Conservation (phyloP, 2,888 invertebrate species). For the Ganaspis brasiliensis region DNA sequence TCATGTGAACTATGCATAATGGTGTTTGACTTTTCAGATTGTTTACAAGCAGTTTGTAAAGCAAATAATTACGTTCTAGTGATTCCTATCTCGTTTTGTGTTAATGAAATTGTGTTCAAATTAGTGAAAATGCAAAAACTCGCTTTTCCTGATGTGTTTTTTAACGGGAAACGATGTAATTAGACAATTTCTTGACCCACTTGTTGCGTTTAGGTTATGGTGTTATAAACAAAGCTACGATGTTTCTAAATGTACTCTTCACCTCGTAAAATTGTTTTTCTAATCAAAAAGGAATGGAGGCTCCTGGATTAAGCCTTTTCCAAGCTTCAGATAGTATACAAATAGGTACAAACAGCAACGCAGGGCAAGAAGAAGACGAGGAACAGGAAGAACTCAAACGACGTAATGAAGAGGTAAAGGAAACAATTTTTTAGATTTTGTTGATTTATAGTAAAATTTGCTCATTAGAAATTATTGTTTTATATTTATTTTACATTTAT, state of each 20-base stretch:
- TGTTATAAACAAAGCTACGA: conserved; percentile 78
- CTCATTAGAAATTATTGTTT: neutral
- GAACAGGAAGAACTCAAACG: conserved; percentile 87
- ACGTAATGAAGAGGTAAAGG: conserved; percentile 85
- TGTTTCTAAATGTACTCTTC: conserved; percentile 67
- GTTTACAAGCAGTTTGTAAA: conserved; percentile 74
- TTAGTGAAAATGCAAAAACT: conserved; percentile 54
- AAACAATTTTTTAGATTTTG: conserved; percentile 1
- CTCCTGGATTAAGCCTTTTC: conserved; percentile 87
- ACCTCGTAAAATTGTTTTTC: conserved; percentile 64
- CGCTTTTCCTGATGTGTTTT: conserved; percentile 51
- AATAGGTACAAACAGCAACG: conserved; percentile 84
- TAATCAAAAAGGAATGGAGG: conserved; percentile 75
- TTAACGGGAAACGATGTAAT: conserved; percentile 54
- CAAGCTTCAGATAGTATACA: conserved; percentile 86
- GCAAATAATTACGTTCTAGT: conserved; percentile 58
- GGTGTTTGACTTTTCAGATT: conserved; percentile 76
- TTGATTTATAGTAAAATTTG: neutral
- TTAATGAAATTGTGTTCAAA: conserved; percentile 45
- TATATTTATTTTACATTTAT: neutral
- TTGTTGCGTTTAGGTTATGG: conserved; percentile 79
- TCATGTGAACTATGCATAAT: conserved; percentile 68
- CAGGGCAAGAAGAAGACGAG: conserved; percentile 85
- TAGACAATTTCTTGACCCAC: conserved; percentile 71
- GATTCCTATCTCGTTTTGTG: conserved; percentile 50